Percentiles rank a stretch among this genome's conserved stretches.
Conservation (phyloP, 23 tunicate genomes). For the Trididemnum miniatum region DNA sequence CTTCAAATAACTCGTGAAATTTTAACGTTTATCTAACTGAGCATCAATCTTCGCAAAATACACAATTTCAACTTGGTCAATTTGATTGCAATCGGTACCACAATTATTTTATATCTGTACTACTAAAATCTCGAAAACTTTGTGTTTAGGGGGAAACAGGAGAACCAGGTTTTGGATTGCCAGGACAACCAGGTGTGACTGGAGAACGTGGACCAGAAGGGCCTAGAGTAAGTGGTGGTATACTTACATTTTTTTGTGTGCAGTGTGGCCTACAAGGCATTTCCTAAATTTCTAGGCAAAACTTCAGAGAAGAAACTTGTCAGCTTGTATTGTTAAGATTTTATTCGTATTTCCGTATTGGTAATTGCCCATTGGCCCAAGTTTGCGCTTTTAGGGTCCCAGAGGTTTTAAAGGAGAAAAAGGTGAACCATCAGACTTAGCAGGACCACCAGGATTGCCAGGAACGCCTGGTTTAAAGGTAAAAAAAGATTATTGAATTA, state of each 20-base stretch:
- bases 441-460: conserved; percentile 62
- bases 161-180: conserved; percentile 43
- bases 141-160: conserved; percentile 63
- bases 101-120: background rate
- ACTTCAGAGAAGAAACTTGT: no score
- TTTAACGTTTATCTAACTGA: no score
- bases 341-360: no score
- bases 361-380: background rate
- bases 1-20: no score
- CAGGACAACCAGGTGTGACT: conserved; percentile 49
- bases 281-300: no score
- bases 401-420: conserved; percentile 57
- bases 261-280: no score
- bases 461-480: conserved; percentile 68
- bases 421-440: conserved; percentile 74
- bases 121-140: background rate
- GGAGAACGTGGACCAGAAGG: conserved; percentile 78
- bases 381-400: conserved; percentile 39
- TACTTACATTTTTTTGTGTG: background rate
- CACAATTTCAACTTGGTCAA: background rate
- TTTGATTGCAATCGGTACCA: background rate
- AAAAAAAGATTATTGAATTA: no score
- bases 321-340: no score
- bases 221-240: conserved; percentile 37
- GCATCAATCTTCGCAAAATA: no score